phyloP scores from a whole-genome alignment of 2,113 vertebrate species.

The Nettapus auritus region DNA sequence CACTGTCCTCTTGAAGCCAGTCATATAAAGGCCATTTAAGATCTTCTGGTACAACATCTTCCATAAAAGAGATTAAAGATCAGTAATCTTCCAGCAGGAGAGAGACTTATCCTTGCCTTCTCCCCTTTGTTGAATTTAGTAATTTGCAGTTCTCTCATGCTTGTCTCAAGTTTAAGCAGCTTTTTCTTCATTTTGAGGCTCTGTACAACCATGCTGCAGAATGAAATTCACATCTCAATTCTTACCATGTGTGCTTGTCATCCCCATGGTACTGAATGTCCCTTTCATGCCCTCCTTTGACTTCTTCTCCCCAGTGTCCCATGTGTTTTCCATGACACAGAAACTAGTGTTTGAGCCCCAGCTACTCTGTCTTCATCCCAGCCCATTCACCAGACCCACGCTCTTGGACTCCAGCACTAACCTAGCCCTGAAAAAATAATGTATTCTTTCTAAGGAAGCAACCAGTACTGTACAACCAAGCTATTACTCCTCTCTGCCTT shows the following conservation, averaged over 20 bases:
- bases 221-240: neutral
- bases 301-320: neutral
- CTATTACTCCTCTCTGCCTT: constrained; percentile 19
- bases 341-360: neutral
- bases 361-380: neutral
- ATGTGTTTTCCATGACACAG: neutral
- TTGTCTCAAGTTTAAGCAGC: neutral
- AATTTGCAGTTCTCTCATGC: neutral
- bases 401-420: neutral
- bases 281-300: neutral
- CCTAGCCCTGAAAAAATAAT: neutral
- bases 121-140: neutral
- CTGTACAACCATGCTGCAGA: neutral
- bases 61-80: neutral
- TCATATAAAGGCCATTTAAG: neutral
- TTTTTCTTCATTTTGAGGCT: neutral
- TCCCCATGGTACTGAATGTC: neutral
- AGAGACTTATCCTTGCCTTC: neutral
- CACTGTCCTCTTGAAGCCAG: neutral
- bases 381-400: neutral
- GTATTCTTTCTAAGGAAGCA: constrained; percentile 2
- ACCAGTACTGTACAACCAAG: neutral
- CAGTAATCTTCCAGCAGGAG: neutral
- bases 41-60: neutral
- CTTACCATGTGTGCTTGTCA: neutral